Conservation (phyloP, 2,113 vertebrate genomes). For the Rhodinocichla rosea region DNA sequence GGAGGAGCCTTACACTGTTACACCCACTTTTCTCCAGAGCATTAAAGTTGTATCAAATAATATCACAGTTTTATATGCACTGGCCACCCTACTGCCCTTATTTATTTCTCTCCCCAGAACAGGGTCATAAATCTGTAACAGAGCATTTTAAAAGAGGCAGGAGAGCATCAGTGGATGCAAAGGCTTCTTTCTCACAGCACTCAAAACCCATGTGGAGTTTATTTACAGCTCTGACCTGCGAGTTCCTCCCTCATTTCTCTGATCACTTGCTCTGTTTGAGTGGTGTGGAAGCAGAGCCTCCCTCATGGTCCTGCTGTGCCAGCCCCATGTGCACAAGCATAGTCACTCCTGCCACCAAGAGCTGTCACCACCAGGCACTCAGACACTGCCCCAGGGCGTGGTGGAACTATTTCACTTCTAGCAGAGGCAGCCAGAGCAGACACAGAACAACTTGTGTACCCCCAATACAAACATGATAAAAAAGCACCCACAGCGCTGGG, state of each 20-base stretch:
- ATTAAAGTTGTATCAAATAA: neutral
- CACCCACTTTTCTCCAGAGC: neutral
- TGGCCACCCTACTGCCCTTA: neutral
- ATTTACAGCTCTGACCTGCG: neutral
- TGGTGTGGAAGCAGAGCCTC: neutral
- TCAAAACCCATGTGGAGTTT: neutral
- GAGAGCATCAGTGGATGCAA: neutral
- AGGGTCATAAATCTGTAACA: neutral
- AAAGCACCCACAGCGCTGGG: neutral
- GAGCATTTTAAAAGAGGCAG: neutral
- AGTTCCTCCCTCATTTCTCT: neutral
- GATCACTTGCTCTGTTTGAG: neutral
- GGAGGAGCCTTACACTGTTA: neutral
- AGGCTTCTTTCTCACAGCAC: neutral
- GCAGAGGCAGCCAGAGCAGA: neutral
- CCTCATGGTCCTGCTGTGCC: fast-evolving
- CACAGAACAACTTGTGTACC: neutral
- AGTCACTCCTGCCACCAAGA: neutral
- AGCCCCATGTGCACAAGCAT: neutral
- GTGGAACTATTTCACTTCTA: neutral
- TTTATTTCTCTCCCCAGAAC: neutral
- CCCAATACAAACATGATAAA: neutral
- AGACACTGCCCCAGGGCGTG: neutral
- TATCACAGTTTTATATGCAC: neutral
- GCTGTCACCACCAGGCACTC: neutral